Evolutionary conservation across 2,113 vertebrate species (phyloP), one percentile per base, ranked within the genome.

Genomic region (Electrona antarctica): DNA sequence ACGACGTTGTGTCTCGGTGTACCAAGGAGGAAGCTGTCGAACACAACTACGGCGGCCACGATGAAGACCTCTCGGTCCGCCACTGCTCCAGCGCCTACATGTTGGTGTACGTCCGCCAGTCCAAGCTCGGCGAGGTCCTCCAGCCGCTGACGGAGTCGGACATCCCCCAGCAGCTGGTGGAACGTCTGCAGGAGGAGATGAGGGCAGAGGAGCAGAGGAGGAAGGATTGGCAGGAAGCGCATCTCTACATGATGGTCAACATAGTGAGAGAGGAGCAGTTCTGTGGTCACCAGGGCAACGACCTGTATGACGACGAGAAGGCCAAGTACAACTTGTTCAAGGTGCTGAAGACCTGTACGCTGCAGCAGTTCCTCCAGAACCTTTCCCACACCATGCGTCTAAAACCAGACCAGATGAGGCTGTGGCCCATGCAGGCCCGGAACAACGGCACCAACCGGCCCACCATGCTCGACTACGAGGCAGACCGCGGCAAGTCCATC

Each of bases 351-450:
- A 98, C 96, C 90, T 99, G 97, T 21, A 97, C 97, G 0, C 93
- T 99, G 71, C 94, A 96, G 0, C 97, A 99, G 88, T 99, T 99
- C 79, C 97, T 99, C 63, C 97, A 98, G 90, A 99, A 96, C 84
- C 95, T 99, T 67, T 99, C 97, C 50, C 98, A 99, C 92, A 99
- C 97, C n/a, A 99, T 99, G 98, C 97, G 98, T 79, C 99, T 97
- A 92, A 97, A 97, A 69, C 97, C 98, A 90, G 97, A 99, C 92
- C 98, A 99, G 84, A 99, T 99, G 91, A 95, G 98, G 71, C 92
- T 99, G 80, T 99, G 98, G 97, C 98, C 98, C 80, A 99, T 99
- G 97, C 98, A 99, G 87, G 97, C 98, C 1, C 94, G 98, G 78
- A 99, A 96, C 92, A 99, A 99, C 2, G 98, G 98, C 77, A 99